Percentiles rank a stretch among this genome's conserved stretches.
These are phyloP conservation scores for Thereuonema tuberculata DNA, from an alignment of 1,140 invertebrate genomes.

Conservation along the genomic window DNA sequence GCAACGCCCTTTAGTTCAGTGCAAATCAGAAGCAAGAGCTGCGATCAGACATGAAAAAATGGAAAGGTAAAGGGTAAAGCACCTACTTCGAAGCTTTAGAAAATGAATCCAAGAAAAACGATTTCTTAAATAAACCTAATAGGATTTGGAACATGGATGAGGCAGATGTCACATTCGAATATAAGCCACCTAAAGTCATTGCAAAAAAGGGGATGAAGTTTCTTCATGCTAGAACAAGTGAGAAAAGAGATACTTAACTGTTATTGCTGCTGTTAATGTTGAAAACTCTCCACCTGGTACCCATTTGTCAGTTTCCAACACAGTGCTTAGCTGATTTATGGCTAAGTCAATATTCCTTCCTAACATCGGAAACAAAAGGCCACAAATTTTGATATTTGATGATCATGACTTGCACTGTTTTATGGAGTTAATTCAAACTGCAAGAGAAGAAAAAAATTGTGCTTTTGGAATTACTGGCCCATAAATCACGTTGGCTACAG, in stretches of 20 bases:
- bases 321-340: background rate
- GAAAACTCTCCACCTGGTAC: background rate
- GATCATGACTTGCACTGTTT: slow-evolving; percentile 12
- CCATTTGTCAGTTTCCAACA: background rate
- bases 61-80: no score
- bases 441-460: slow-evolving; percentile 13
- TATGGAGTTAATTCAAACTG: slow-evolving; percentile 11
- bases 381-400: slow-evolving; percentile 13
- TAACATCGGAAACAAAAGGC: slow-evolving; percentile 9
- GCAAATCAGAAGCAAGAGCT: background rate
- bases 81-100: background rate
- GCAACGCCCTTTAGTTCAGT: no score
- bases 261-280: background rate
- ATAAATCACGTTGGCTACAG: slow-evolving; percentile 11
- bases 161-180: background rate
- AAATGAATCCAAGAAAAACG: background rate
- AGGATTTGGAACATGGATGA: background rate
- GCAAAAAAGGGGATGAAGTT: background rate
- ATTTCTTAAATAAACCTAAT: background rate
- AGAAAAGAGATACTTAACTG: background rate
- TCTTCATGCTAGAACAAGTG: background rate
- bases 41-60: background rate
- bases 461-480: slow-evolving; percentile 11
- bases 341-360: background rate
- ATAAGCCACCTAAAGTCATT: background rate